phyloP scores from a whole-genome alignment of 2,888 invertebrate genomes.

The Sarcophaga subvicina region DNA sequence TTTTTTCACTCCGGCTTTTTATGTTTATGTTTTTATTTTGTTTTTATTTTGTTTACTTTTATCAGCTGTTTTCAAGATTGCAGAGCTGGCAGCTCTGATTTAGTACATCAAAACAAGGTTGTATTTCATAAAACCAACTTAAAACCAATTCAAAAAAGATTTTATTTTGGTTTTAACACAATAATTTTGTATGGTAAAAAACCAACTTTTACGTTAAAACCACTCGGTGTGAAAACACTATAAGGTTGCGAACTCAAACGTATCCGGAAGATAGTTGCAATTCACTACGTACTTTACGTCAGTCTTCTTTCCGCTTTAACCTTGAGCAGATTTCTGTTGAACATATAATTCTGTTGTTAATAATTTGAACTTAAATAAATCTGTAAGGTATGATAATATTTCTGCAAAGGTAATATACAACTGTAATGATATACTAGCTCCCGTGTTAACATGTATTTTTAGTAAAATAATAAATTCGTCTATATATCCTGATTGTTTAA shows the following conservation, averaged over 20 bases:
- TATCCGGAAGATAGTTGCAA: neutral
- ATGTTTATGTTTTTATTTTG: too few relatives aligned
- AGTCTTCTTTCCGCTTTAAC: neutral
- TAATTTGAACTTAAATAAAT: neutral
- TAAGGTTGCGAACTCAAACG: neutral
- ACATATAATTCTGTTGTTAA: neutral
- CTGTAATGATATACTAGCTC: neutral
- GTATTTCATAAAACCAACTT: too few relatives aligned
- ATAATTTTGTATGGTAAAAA: too few relatives aligned
- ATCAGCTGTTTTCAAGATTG: too few relatives aligned
- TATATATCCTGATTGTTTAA: conserved; percentile 6
- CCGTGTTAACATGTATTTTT: neutral
- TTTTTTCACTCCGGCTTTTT: too few relatives aligned
- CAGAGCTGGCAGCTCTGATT: too few relatives aligned
- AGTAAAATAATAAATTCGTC: conserved; percentile 6
- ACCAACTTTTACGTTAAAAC: too few relatives aligned
- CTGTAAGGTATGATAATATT: conserved; percentile 18
- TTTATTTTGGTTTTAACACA: too few relatives aligned
- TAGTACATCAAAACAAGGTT: too few relatives aligned
- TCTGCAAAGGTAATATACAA: neutral
- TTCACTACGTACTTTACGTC: neutral
- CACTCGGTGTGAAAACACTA: too few relatives aligned
- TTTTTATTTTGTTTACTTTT: too few relatives aligned
- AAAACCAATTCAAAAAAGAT: too few relatives aligned
- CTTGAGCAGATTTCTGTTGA: neutral